Evolutionary conservation across 2,113 vertebrate species (phyloP).

Genomic region (Bambusicola thoracicus): DNA sequence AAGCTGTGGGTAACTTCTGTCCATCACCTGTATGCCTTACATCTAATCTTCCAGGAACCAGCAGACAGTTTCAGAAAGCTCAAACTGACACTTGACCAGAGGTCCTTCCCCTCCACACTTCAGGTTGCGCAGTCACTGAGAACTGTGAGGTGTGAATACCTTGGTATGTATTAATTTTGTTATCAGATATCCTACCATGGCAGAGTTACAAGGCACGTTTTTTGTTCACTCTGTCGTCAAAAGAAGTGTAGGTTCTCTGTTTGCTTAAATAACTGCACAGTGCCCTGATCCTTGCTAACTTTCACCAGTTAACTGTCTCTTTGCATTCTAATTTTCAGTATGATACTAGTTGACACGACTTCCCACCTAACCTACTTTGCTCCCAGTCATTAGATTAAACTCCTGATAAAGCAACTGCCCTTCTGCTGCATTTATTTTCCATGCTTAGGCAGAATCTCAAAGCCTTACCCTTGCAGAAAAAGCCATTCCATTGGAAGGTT

Average conservation of each 20-base stretch:
- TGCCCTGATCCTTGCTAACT: background rate
- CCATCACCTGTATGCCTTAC: background rate
- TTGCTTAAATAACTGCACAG: background rate
- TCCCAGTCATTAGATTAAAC: background rate
- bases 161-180: background rate
- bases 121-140: background rate
- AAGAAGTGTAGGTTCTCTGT: background rate
- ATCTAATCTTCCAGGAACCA: background rate
- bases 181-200: background rate
- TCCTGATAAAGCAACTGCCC: background rate
- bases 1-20: background rate
- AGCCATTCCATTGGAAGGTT: background rate
- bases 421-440: background rate
- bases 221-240: background rate
- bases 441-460: background rate
- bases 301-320: background rate
- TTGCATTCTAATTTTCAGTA: background rate
- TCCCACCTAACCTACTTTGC: background rate
- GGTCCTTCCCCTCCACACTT: background rate
- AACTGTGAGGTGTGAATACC: background rate
- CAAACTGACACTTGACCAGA: background rate
- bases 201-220: background rate
- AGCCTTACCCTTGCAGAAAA: background rate
- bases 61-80: background rate
- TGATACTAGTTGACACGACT: background rate